phyloP scores from a whole-genome alignment of 2,888 invertebrate species.

The Clanis bilineata region DNA sequence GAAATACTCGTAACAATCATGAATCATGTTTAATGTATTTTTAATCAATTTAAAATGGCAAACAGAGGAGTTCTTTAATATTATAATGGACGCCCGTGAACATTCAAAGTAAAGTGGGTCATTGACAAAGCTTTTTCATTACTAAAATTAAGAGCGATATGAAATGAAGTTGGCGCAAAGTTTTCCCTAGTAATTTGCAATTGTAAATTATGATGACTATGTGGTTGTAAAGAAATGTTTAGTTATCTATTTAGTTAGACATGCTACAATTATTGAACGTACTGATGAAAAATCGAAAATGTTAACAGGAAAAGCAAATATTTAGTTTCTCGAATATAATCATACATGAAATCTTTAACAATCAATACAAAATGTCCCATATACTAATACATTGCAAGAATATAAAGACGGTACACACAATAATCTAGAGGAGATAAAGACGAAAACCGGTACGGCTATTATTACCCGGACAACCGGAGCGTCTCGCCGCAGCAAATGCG shows the following conservation, averaged over 20 bases:
- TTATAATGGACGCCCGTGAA: conserved; percentile 19
- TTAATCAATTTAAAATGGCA: conserved; percentile 36
- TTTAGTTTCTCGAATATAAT: too few species aligned
- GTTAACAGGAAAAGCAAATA: too few species aligned
- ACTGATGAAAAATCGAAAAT: too few species aligned
- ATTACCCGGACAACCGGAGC: not conserved
- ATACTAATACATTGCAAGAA: not conserved
- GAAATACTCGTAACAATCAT: not conserved
- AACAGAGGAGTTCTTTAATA: conserved; percentile 25
- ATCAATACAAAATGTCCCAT: not conserved
- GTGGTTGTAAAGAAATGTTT: not conserved
- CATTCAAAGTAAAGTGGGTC: conserved; percentile 30
- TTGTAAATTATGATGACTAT: not conserved
- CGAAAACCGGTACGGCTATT: not conserved
- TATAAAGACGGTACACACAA: not conserved
- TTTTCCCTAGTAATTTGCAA: not conserved
- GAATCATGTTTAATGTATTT: conserved; percentile 24
- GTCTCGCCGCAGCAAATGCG: conserved; percentile 20
- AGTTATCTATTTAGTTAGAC: not conserved
- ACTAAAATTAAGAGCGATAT: conserved; percentile 16
- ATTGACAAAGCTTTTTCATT: conserved; percentile 19
- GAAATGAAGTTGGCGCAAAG: not conserved
- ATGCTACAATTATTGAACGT: not conserved
- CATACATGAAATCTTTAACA: too few species aligned
- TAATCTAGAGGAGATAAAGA: not conserved